phyloP scores from a whole-genome alignment of 2,797 vertebrate genomes.

The Chiroxiphia lanceolata region DNA sequence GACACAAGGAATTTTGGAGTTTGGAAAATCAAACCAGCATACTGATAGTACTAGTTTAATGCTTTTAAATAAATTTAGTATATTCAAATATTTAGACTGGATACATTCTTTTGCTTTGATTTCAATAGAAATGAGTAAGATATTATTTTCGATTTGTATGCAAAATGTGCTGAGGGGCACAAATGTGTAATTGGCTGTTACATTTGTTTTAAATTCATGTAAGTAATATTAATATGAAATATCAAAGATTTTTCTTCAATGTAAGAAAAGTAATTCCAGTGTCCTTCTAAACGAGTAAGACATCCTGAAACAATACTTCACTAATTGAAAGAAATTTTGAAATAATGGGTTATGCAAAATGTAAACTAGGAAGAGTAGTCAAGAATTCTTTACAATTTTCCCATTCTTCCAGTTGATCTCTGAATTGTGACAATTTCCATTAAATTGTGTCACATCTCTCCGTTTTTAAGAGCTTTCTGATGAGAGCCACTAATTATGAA shows the following conservation, averaged over 20 bases:
- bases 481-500: accelerated
- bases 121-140: neutral
- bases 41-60: neutral
- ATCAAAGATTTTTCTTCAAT: neutral
- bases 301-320: neutral
- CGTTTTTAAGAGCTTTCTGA: neutral
- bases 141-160: neutral
- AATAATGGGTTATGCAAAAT: neutral
- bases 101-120: neutral
- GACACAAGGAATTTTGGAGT: neutral
- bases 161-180: neutral
- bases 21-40: neutral
- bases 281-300: neutral
- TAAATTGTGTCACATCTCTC: neutral
- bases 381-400: neutral
- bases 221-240: neutral
- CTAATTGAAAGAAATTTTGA: neutral
- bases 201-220: neutral
- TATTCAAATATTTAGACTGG: neutral
- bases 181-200: neutral
- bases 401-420: neutral
- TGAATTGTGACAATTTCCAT: neutral
- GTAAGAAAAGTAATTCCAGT: neutral
- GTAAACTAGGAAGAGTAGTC: neutral
- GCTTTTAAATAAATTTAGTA: neutral